Evolutionary conservation across 2,113 vertebrate species (phyloP).

Genomic region (Myrmecophaga tridactyla): DNA sequence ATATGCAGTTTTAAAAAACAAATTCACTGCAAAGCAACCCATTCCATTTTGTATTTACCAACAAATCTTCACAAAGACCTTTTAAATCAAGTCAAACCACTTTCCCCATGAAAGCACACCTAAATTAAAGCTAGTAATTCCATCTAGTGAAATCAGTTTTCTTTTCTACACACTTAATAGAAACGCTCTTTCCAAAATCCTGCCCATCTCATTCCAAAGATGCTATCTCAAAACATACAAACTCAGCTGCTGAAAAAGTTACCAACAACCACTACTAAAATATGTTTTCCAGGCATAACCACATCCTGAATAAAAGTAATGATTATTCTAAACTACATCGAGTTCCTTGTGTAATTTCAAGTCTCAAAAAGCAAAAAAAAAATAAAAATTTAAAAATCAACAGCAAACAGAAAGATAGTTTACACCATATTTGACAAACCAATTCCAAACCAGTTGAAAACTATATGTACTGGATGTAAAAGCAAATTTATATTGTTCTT

Average conservation of each 20-base stretch:
- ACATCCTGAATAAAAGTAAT: not conserved
- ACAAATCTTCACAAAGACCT: not conserved
- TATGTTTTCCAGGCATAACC: slow-evolving; percentile 5
- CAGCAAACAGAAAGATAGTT: not conserved
- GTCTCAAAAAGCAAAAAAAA: not conserved
- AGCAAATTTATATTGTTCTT: not conserved
- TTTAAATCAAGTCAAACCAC: slow-evolving; percentile 7
- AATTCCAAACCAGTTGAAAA: not conserved
- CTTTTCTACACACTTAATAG: not conserved
- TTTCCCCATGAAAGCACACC: not conserved
- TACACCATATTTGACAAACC: not conserved
- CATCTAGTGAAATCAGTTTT: not conserved
- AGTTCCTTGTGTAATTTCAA: slow-evolving; percentile 36
- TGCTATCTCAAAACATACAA: not conserved
- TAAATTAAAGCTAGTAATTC: slow-evolving; percentile 16
- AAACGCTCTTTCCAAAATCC: slow-evolving; percentile 19
- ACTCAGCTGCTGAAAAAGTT: not conserved
- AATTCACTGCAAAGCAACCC: not conserved
- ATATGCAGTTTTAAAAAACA: slow-evolving; percentile 5
- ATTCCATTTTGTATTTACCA: not conserved
- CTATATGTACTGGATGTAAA: not conserved
- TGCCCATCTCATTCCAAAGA: not conserved
- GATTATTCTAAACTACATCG: slow-evolving; percentile 4
- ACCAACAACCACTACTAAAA: slow-evolving; percentile 20
- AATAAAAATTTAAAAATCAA: not conserved